Evolutionary conservation across 2,113 vertebrate species (phyloP).

Genomic region (Oreochromis tanganicae): DNA sequence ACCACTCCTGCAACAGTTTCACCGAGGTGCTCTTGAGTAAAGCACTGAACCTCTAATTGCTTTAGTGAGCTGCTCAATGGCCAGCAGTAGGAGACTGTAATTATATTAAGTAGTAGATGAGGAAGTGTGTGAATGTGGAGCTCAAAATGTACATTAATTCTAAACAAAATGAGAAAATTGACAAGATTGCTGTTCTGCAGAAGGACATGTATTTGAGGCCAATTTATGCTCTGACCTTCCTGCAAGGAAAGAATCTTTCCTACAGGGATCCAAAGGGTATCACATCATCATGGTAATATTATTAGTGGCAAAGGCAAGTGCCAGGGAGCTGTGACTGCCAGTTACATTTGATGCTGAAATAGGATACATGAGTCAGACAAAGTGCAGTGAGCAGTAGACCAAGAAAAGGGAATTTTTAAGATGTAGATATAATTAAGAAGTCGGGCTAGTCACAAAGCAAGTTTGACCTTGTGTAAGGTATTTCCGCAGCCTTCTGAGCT

Average conservation of each 20-base stretch:
- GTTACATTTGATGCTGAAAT: constrained; percentile 10
- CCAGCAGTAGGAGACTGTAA: background rate
- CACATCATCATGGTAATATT: constrained; percentile 27
- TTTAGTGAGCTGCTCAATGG: background rate
- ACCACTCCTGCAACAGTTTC: background rate
- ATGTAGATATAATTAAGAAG: background rate
- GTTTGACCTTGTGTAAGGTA: background rate
- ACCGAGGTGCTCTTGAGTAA: background rate
- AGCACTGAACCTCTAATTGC: background rate
- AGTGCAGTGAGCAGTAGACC: background rate
- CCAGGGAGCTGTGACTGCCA: background rate
- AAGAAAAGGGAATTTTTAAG: background rate
- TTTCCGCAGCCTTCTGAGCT: background rate
- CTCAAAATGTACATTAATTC: background rate
- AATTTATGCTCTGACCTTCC: constrained; percentile 15
- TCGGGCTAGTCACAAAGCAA: background rate
- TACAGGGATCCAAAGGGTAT: constrained; percentile 27
- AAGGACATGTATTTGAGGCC: background rate
- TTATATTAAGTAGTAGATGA: background rate
- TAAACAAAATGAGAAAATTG: background rate
- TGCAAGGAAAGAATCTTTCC: background rate
- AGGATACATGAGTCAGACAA: background rate
- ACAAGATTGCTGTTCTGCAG: background rate
- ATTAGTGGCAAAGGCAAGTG: constrained; percentile 4
- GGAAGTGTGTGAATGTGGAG: background rate